phyloP scores from a whole-genome alignment of 2,113 vertebrate species.

The Hydropotes inermis region DNA sequence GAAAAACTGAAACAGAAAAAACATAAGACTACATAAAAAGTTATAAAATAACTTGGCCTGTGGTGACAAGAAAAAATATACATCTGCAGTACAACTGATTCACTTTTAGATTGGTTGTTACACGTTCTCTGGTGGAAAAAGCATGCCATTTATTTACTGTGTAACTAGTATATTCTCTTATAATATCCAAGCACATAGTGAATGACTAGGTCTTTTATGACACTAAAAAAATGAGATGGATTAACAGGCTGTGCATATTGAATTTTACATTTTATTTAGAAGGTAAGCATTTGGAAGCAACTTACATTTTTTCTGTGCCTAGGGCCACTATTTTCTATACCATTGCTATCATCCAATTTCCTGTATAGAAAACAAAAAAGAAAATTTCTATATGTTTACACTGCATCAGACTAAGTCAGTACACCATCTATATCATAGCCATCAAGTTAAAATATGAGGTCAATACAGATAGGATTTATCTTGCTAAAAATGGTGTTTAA shows the following conservation, averaged over 20 bases:
- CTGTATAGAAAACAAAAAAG: conserved; percentile 63
- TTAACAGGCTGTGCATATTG: not conserved
- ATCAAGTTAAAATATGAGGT: not conserved
- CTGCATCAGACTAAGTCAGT: not conserved
- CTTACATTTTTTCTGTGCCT: conserved; percentile 74
- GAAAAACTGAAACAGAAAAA: not conserved
- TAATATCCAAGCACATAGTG: not conserved
- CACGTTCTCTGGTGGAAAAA: not conserved
- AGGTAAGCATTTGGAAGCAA: not conserved
- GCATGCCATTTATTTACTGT: not conserved
- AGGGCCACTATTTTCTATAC: conserved; percentile 56
- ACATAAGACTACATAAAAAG: not conserved
- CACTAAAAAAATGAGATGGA: not conserved
- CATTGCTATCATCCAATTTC: conserved; percentile 76
- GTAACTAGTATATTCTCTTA: not conserved
- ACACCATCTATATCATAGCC: not conserved
- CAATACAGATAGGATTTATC: not conserved
- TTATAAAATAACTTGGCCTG: not conserved
- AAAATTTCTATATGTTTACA: not conserved
- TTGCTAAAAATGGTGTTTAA: not conserved
- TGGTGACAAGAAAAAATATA: not conserved
- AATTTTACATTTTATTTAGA: conserved; percentile 22
- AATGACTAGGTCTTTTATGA: not conserved
- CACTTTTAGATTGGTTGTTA: not conserved
- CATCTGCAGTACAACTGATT: not conserved